Conservation (phyloP, 2,113 vertebrate genomes). For the Tachysurus fulvidraco region DNA sequence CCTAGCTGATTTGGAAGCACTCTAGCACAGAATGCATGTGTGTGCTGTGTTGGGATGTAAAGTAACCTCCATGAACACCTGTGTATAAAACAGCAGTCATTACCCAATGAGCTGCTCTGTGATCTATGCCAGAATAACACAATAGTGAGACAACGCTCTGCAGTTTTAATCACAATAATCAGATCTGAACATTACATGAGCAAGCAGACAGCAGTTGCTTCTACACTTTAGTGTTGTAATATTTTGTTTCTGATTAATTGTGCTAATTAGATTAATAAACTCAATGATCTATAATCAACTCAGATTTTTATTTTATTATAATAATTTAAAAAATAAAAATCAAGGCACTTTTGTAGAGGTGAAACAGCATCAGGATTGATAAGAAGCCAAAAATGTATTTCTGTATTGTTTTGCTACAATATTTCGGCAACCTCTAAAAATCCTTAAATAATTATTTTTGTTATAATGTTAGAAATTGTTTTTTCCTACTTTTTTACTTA, state of each 20-base stretch:
- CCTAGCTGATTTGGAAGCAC: conserved; percentile 42
- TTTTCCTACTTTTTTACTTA: too few species aligned
- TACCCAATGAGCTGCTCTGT: background rate
- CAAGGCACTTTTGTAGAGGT: background rate
- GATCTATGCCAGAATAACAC: background rate
- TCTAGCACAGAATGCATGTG: background rate
- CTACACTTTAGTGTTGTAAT: background rate
- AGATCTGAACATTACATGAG: background rate
- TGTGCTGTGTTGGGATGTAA: background rate
- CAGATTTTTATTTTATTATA: background rate
- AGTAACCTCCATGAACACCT: background rate
- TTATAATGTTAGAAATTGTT: too few species aligned
- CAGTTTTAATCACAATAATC: conserved; percentile 6
- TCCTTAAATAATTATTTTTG: background rate
- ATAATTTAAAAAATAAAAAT: background rate
- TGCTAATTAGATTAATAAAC: background rate
- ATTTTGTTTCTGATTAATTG: background rate
- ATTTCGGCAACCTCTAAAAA: background rate
- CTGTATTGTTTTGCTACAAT: background rate
- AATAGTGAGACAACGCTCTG: background rate
- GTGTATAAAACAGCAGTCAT: background rate
- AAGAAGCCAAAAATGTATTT: background rate
- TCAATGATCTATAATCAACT: background rate
- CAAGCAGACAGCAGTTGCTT: background rate
- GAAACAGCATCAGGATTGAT: background rate